These are phyloP conservation scores for Podarcis muralis DNA, from an alignment of 2,113 vertebrate species.

Conservation along the genomic window DNA sequence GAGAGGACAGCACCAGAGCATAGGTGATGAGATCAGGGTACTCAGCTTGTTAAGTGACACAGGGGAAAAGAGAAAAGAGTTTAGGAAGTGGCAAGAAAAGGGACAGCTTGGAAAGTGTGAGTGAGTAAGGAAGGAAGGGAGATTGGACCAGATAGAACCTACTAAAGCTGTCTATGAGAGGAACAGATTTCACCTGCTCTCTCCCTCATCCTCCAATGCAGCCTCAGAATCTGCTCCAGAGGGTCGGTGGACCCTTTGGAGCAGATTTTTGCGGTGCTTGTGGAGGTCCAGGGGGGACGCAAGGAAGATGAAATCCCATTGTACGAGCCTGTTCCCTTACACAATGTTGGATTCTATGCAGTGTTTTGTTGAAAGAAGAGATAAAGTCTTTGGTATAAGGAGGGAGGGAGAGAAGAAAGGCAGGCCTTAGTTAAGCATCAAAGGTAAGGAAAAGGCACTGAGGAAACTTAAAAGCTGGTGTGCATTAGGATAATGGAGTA, in stretches of 20 bases:
- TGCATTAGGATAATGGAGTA: background rate
- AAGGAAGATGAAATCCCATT: no score
- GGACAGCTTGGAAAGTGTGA: background rate
- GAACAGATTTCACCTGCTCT: no score
- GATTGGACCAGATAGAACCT: no score
- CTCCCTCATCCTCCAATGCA: no score
- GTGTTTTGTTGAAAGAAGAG: background rate
- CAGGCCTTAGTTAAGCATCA: background rate
- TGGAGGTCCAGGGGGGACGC: no score
- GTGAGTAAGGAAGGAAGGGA: background rate
- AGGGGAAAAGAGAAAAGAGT: background rate
- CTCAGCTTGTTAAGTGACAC: background rate
- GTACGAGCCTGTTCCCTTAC: no score
- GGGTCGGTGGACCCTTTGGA: no score
- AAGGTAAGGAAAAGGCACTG: background rate
- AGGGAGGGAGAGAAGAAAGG: background rate
- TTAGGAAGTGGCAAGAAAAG: background rate
- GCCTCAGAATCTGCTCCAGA: no score
- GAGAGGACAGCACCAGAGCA: background rate
- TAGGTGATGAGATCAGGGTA: background rate
- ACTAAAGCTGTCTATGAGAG: no score
- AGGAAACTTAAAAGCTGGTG: background rate
- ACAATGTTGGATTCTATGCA: background rate
- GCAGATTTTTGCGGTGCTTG: no score
- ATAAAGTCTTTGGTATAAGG: background rate